Conservation (phyloP, 1,140 invertebrate genomes). For the Cherax quadricarinatus region DNA sequence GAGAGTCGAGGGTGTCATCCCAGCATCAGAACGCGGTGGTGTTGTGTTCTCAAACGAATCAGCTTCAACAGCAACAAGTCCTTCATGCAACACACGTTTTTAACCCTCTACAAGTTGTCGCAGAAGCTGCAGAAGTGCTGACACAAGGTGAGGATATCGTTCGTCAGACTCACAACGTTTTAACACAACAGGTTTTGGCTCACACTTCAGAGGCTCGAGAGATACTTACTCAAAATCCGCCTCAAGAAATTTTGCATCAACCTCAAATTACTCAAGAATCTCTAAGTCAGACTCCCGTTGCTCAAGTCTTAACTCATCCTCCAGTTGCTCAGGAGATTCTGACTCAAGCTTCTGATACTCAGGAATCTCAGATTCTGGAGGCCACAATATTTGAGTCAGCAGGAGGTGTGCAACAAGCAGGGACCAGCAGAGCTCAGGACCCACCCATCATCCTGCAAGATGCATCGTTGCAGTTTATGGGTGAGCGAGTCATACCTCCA, state of each 20-base stretch:
- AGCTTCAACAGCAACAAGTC: conserved; percentile 17
- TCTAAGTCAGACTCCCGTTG: neutral
- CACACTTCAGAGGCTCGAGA: neutral
- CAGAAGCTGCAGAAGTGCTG: conserved; percentile 57
- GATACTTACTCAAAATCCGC: conserved; percentile 6
- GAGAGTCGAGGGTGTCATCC: neutral
- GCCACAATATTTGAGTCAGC: conserved; percentile 1
- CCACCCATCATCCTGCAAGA: conserved; percentile 15
- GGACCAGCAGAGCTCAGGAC: neutral
- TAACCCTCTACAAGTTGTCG: conserved; percentile 55
- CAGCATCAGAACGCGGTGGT: conserved; percentile 24
- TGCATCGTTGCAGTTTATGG: conserved; percentile 25
- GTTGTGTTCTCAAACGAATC: conserved; percentile 22
- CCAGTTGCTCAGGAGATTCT: neutral
- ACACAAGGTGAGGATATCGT: conserved; percentile 41
- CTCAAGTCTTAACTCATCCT: neutral
- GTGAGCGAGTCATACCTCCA: conserved; percentile 25
- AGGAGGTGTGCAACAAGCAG: conserved; percentile 9
- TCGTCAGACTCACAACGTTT: conserved; percentile 24
- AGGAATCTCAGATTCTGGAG: conserved; percentile 1
- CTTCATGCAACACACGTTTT: conserved; percentile 39
- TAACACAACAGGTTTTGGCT: conserved; percentile 34
- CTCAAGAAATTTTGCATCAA: neutral
- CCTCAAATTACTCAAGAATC: conserved; percentile 1
- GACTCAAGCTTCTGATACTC: neutral